phyloP scores from a whole-genome alignment of 1,140 invertebrate genomes.

The Leptopilina clavipes region DNA sequence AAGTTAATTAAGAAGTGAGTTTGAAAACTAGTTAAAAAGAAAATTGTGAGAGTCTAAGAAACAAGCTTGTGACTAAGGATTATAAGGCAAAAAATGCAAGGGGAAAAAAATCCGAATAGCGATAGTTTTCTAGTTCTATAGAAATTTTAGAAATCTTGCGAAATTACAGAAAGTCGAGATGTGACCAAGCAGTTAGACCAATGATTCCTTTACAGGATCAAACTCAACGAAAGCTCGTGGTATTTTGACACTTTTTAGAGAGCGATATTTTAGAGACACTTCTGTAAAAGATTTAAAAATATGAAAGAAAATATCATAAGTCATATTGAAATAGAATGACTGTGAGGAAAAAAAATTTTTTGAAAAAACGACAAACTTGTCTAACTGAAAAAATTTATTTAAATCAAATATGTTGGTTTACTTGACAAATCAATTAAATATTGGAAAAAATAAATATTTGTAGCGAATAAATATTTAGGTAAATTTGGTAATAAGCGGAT shows the following conservation, averaged over 20 bases:
- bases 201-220: conserved; percentile 10
- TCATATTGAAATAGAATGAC: too few species aligned
- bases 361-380: too few species aligned
- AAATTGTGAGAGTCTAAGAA: conserved; percentile 14
- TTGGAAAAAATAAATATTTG: too few species aligned
- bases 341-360: too few species aligned
- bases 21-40: conserved; percentile 20
- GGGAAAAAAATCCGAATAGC: background rate
- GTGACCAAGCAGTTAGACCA: conserved; percentile 14
- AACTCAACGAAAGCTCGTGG: background rate
- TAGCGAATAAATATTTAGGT: too few species aligned
- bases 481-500: too few species aligned
- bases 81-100: background rate
- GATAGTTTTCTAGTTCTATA: background rate
- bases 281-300: background rate
- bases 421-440: too few species aligned
- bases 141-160: conserved; percentile 13
- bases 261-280: conserved; percentile 4
- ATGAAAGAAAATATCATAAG: background rate
- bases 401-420: too few species aligned
- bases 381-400: too few species aligned
- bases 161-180: background rate
- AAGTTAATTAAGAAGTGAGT: conserved; percentile 3
- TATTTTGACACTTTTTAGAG: conserved; percentile 10
- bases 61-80: conserved; percentile 12